Evolutionary conservation across 2,113 vertebrate genomes (phyloP), one percentile per base, ranked within the genome.

Genomic region (Helogale parvula): DNA sequence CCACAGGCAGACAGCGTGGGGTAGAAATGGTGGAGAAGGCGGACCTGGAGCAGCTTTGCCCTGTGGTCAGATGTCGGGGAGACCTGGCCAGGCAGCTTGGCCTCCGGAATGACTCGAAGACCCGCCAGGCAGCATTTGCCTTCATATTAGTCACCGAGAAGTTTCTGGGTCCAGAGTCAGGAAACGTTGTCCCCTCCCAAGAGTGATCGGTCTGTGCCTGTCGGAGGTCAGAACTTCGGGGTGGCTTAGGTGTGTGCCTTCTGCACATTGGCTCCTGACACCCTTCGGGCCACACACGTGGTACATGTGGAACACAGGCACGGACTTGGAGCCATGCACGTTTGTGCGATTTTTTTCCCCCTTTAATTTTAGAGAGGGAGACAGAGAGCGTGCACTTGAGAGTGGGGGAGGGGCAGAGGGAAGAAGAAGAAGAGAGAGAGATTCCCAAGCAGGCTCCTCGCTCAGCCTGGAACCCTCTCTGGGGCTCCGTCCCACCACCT

Each of bases 231-330:
- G 54, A 50, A 52, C 21, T 25, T 23, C 25, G 27, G 60, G 57
- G 3, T 60, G 27, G 23, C 72, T 63, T 50, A 81, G 38, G 35
- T 14, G 35, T 14, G 10, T 11, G 25, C 16, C 27, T 47, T 57
- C 45, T 41, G 7, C 21, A 38, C 12, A 3, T 3, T n/a, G 66
- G 57, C n/a, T 71, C 29, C 60, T 41, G n/a, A 52, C 41, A 57
- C 57, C 6, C 76, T 52, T 38, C 4, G 10, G 27, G 35, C 14
- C 50, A 25, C 33, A 5, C 1, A 0, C 2, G 27, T 87, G n/a
- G 16, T 66, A 52, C 35, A 9, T 1, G n/a, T 2, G 11, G 74
- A 41, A 83, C 57, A 31, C 1, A 2, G 4, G 10, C 1, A 0
- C 16, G 2, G 35, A 13, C 90, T 57, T 15, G 2, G 50, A 68